Evolutionary conservation across 1,140 invertebrate species (phyloP), one percentile per base, ranked within the genome.

Genomic region (Sinonovacula constricta): DNA sequence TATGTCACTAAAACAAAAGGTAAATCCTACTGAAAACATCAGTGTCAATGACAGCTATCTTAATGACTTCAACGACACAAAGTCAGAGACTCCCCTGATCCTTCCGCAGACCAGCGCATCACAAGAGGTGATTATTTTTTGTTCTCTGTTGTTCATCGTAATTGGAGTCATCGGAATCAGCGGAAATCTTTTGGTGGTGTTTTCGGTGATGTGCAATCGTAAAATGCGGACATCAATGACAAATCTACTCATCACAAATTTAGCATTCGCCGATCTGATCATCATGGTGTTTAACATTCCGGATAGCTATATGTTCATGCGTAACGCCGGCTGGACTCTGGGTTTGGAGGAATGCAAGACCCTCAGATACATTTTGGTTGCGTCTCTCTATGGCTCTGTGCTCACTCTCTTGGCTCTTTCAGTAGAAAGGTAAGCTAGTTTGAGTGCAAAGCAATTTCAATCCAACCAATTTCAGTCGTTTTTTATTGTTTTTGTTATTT

Each of bases 261-360:
- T 86, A 2, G 84, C 84, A 0, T 56, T 90, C 7, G 89, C 89
- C 33, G 91, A 91, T 39, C 79, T 91, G 1, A 63, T 89, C 5
- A 90, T 91, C 22, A 88, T 91, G 89, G 31, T 91, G 0, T 85
- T 89, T 15, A 91, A 89, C 12, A 82, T 92, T 24, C 89, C 90
- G 2, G 91, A 92, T 56, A 91, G 91, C 36, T 81, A 89, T 0
- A 87, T 87, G 80, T 91, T 91, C 70, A 91, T 92, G 81, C 65
- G 86, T 36, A 88, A 91, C 76, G 66, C 62, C 33, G 91, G 90
- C 10, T 92, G 91, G 91, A 79, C 87, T 7, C 66, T 91, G 14
- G 85, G 86, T 5, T 30, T 80, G 24, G 45, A 77, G 0, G 49
- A 85, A 1, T 92, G 91, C 74, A 91, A 90, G 72, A 68, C 81